These are phyloP conservation scores for Spodoptera littoralis DNA, from an alignment of 2,888 invertebrate genomes.

Conservation along the genomic window DNA sequence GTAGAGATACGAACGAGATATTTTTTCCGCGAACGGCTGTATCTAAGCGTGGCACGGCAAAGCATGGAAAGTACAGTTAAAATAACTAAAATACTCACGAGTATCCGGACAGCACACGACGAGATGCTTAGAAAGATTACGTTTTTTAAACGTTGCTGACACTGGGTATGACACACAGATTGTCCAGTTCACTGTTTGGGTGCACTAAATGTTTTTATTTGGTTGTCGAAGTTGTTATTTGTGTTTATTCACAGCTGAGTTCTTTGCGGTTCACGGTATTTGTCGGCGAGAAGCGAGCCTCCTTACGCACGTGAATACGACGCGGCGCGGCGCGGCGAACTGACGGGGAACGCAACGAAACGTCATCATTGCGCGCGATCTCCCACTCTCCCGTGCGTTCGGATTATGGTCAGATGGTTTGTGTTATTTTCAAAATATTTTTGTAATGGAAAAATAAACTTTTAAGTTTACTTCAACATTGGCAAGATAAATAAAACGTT, in stretches of 20 bases:
- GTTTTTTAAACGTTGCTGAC: constrained; percentile 60
- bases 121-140: constrained; percentile 72
- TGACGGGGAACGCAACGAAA: constrained; percentile 63
- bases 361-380: constrained; percentile 63
- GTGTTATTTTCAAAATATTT: constrained; percentile 29
- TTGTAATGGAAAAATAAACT: constrained; percentile 7
- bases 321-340: constrained; percentile 78
- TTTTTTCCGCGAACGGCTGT: constrained; percentile 79
- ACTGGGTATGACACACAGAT: constrained; percentile 67
- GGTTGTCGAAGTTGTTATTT: constrained; percentile 60
- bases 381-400: constrained; percentile 61
- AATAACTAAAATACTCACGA: constrained; percentile 83
- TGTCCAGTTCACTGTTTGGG: constrained; percentile 69
- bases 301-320: constrained; percentile 46
- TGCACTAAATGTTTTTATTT: constrained; percentile 70
- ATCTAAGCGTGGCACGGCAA: constrained; percentile 71
- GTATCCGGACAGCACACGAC: constrained; percentile 65
- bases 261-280: constrained; percentile 65
- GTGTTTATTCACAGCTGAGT: constrained; percentile 73
- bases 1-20: constrained; percentile 53
- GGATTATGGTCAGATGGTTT: constrained; percentile 44
- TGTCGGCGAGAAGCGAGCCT: constrained; percentile 33
- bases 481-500: constrained; percentile 3
- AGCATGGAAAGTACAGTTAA: constrained; percentile 84
- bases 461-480: constrained; percentile 4